These are phyloP conservation scores for Alouatta caraya DNA, from an alignment of 2,797 vertebrate species.

Conservation along the genomic window DNA sequence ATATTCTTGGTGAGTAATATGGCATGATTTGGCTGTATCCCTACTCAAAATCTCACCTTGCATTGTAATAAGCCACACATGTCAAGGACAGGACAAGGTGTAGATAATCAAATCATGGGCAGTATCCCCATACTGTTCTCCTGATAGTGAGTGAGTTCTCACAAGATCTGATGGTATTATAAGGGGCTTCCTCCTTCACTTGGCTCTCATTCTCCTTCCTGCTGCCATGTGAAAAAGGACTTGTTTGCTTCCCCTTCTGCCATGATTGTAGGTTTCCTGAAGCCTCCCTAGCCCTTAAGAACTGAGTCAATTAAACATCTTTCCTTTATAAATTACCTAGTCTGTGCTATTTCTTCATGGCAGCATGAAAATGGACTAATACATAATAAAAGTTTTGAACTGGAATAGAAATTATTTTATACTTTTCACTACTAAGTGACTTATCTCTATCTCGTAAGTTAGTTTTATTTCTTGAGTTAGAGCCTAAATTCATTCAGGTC, in stretches of 20 bases:
- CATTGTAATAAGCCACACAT: no score
- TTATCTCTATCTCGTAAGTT: not conserved
- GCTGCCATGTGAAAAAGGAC: no score
- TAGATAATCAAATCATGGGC: not conserved
- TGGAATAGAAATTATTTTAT: not conserved
- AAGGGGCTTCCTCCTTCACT: no score
- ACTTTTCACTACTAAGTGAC: not conserved
- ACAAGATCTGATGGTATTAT: not conserved
- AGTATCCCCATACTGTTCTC: not conserved
- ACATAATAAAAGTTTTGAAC: not conserved
- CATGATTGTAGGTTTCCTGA: no score
- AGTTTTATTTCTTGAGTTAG: conserved; percentile 11
- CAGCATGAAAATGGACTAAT: not conserved
- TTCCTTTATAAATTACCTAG: not conserved
- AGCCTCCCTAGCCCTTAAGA: no score
- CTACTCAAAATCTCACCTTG: no score
- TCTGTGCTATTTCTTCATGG: not conserved
- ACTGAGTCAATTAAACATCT: no score
- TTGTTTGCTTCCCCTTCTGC: no score
- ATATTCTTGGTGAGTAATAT: not conserved
- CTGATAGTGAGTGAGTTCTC: not conserved
- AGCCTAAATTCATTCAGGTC: not conserved
- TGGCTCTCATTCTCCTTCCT: no score
- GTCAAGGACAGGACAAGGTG: not conserved
- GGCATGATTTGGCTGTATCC: no score